Evolutionary conservation across 1,140 invertebrate species (phyloP).

Genomic region (Cotesia glomerata): DNA sequence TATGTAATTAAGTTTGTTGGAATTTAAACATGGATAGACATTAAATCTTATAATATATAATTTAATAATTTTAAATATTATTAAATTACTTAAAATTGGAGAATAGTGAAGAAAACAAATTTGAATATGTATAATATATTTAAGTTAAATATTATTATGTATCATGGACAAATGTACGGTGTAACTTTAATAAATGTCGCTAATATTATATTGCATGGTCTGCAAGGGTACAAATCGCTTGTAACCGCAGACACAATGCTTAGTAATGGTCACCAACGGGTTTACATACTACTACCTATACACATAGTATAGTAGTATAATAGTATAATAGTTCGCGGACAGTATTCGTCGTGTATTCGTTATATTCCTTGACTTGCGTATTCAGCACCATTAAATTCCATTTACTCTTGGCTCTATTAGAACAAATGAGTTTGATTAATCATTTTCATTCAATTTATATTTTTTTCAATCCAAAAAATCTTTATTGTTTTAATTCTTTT

Average conservation of each 20-base stretch:
- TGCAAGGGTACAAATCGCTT: conserved; percentile 54
- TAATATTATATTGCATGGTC: conserved; percentile 38
- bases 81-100: too few species aligned
- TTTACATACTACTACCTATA: conserved; percentile 23
- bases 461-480: not conserved
- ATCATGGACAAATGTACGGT: not conserved
- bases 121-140: too few species aligned
- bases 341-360: conserved; percentile 19
- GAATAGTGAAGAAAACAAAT: too few species aligned
- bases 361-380: conserved; percentile 17
- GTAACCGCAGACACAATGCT: conserved; percentile 58
- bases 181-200: conserved; percentile 54
- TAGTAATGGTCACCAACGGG: conserved; percentile 55
- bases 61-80: too few species aligned
- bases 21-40: too few species aligned
- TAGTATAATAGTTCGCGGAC: conserved; percentile 15
- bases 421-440: conserved; percentile 33
- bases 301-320: not conserved
- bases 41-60: too few species aligned
- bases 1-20: too few species aligned
- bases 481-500: not conserved
- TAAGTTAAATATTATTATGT: too few species aligned
- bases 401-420: conserved; percentile 13
- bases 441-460: not conserved
- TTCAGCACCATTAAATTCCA: conserved; percentile 28